A percentile compares a stretch with the other conserved stretches of the same genome.
Evolutionary conservation across 2,888 invertebrate species (phyloP).

Genomic region (Drosophila anomelani): DNA sequence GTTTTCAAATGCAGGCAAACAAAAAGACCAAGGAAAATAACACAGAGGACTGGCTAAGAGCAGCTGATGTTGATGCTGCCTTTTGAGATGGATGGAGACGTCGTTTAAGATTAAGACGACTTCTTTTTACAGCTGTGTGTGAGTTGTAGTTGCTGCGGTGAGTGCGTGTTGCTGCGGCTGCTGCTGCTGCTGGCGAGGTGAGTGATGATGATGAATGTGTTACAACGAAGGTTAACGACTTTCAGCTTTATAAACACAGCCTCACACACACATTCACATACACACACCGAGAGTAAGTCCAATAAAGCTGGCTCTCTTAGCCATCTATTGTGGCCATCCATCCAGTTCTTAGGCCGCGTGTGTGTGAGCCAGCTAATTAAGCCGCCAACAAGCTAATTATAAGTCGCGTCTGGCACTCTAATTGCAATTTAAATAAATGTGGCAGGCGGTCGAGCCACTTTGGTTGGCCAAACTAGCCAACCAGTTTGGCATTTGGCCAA

Average conservation of each 20-base stretch:
- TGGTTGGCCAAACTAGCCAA: constrained; percentile 10
- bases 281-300: constrained; percentile 54
- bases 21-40: constrained; percentile 46
- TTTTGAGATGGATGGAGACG: constrained; percentile 78
- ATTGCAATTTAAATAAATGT: constrained; percentile 79
- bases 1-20: constrained; percentile 73
- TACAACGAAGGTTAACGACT: constrained; percentile 82
- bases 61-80: constrained; percentile 68
- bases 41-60: constrained; percentile 69
- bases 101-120: constrained; percentile 81
- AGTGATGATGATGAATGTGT: constrained; percentile 82
- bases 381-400: constrained; percentile 75
- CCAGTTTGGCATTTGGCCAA: constrained; percentile 70
- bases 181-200: constrained; percentile 62
- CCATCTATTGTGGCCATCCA: constrained; percentile 32
- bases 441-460: constrained; percentile 64
- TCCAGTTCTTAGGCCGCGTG: constrained; percentile 4
- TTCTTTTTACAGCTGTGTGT: constrained; percentile 76
- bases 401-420: constrained; percentile 62
- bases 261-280: constrained; percentile 14
- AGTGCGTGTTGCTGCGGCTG: constrained; percentile 52
- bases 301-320: constrained; percentile 53
- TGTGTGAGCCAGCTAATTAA: constrained; percentile 65
- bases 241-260: constrained; percentile 74
- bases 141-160: constrained; percentile 54